Evolutionary conservation across 1,140 invertebrate genomes (phyloP).

Genomic region (Calephelis virginiensis): DNA sequence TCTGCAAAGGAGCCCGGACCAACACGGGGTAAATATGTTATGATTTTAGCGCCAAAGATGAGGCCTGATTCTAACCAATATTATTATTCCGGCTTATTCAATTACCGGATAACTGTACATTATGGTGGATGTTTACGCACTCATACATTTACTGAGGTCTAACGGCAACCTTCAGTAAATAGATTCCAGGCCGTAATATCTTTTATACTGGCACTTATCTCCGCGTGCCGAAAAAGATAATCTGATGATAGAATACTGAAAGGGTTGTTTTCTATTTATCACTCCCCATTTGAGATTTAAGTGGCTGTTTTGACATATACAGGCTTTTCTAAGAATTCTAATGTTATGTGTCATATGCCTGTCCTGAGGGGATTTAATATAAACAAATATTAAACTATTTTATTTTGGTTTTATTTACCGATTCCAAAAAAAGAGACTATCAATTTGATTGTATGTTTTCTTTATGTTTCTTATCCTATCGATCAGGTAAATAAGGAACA

Average conservation of each 20-base stretch:
- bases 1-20: too few relatives aligned
- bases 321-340: slow-evolving; percentile 4
- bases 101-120: background rate
- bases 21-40: too few relatives aligned
- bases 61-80: background rate
- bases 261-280: slow-evolving; percentile 18
- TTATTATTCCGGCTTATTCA: background rate
- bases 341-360: background rate
- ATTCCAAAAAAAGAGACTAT: too few relatives aligned
- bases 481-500: too few relatives aligned
- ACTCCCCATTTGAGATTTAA: slow-evolving; percentile 14
- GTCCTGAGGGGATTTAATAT: too few relatives aligned
- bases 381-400: too few relatives aligned
- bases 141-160: slow-evolving; percentile 5
- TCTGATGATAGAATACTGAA: slow-evolving; percentile 16
- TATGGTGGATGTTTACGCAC: background rate
- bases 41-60: too few relatives aligned
- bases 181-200: slow-evolving; percentile 10
- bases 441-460: too few relatives aligned
- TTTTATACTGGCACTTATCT: slow-evolving; percentile 14
- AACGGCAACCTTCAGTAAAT: slow-evolving; percentile 3
- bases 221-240: slow-evolving; percentile 10
- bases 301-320: slow-evolving; percentile 17
- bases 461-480: too few relatives aligned
- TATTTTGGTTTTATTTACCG: too few relatives aligned